phyloP scores from a whole-genome alignment of 1,140 invertebrate species.

The Drosophila novamexicana region DNA sequence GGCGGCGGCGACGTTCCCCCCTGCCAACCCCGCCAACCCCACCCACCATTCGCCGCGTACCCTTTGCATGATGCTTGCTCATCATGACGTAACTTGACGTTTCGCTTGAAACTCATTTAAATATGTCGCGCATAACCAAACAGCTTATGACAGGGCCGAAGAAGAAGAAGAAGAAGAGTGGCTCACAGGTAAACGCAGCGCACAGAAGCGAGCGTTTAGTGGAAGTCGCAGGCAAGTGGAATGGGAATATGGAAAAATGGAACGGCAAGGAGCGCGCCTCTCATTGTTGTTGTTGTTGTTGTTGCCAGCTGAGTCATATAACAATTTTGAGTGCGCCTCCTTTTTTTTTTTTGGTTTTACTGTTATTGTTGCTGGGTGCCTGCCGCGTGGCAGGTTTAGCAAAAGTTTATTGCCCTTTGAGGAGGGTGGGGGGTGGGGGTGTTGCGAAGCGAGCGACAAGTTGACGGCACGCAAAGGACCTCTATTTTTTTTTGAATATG shows the following conservation, averaged over 20 bases:
- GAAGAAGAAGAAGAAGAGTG: neutral
- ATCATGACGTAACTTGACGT: conserved; percentile 51
- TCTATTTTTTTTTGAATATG: conserved; percentile 38
- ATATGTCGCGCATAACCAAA: conserved; percentile 46
- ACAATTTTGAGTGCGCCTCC: conserved; percentile 53
- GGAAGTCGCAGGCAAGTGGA: conserved; percentile 1
- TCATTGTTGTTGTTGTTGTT: conserved; percentile 22
- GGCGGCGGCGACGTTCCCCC: conserved; percentile 13
- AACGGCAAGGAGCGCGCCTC: conserved; percentile 8
- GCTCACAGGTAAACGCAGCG: conserved; percentile 32
- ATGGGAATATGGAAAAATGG: conserved; percentile 20
- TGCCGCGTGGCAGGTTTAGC: conserved; percentile 19
- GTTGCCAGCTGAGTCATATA: conserved; percentile 45
- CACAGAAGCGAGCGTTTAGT: conserved; percentile 17
- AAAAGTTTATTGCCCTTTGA: conserved; percentile 76
- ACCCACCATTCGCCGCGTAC: neutral
- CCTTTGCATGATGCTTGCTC: neutral
- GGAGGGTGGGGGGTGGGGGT: conserved; percentile 6
- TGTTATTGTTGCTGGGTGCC: conserved; percentile 58
- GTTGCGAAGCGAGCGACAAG: conserved; percentile 44
- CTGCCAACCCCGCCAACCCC: neutral
- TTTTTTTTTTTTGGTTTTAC: conserved; percentile 55
- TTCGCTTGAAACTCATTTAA: conserved; percentile 60
- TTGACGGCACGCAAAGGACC: conserved; percentile 81
- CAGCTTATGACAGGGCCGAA: conserved; percentile 48